Conservation (phyloP, 2,888 invertebrate genomes). For the Osmoderma eremita region DNA sequence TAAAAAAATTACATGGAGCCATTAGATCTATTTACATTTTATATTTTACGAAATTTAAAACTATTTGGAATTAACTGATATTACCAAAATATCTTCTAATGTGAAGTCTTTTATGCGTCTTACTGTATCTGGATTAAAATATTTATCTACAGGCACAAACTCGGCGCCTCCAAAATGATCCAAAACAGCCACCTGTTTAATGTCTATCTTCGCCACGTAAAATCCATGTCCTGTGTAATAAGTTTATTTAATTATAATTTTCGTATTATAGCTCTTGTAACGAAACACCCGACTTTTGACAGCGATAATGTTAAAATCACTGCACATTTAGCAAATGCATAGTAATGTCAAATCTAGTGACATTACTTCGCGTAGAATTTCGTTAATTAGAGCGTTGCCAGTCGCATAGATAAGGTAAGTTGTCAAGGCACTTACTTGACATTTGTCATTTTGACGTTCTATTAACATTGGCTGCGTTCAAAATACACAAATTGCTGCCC, state of each 20-base stretch:
- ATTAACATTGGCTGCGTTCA: too few species aligned
- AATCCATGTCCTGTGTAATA: conserved; percentile 74
- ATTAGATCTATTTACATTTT: conserved; percentile 11
- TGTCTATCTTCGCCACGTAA: conserved; percentile 81
- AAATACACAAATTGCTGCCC: too few species aligned
- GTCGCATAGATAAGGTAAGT: too few species aligned
- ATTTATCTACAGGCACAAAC: conserved; percentile 70
- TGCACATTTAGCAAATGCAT: too few species aligned
- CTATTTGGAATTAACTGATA: not conserved
- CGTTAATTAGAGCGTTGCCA: too few species aligned
- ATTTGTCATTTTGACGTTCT: too few species aligned
- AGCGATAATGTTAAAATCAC: too few species aligned
- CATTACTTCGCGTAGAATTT: too few species aligned
- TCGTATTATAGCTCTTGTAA: too few species aligned
- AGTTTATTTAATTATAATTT: conserved; percentile 11
- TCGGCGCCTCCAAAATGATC: conserved; percentile 87
- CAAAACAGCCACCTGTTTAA: conserved; percentile 77
- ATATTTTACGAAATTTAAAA: not conserved
- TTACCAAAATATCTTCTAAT: conserved; percentile 19
- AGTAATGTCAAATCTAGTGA: too few species aligned
- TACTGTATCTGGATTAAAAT: conserved; percentile 30
- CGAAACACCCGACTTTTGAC: too few species aligned
- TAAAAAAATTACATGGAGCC: not conserved
- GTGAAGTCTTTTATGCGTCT: not conserved
- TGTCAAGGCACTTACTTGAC: too few species aligned